These are phyloP conservation scores for Diglossa cyanea DNA, from an alignment of 2,797 vertebrate genomes.

Conservation along the genomic window DNA sequence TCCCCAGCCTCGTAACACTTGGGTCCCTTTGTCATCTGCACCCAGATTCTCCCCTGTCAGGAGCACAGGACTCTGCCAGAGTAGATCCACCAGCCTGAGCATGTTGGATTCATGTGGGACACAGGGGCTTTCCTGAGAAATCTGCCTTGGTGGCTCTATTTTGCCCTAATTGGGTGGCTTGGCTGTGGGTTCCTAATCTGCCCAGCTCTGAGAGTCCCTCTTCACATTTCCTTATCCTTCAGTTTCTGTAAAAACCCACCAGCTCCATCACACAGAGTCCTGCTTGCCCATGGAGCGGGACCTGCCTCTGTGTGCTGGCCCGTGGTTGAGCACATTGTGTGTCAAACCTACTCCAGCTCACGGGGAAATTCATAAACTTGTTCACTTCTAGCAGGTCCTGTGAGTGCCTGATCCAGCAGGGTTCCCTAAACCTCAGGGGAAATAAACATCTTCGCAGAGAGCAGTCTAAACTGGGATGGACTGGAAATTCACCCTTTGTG, in stretches of 20 bases:
- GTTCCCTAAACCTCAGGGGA: not conserved
- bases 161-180: not conserved
- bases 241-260: not conserved
- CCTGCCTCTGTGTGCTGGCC: accelerated
- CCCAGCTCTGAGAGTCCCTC: not conserved
- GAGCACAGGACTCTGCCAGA: not conserved
- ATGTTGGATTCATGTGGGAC: not conserved
- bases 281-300: not conserved
- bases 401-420: not conserved
- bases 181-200: not conserved
- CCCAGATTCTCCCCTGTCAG: not conserved
- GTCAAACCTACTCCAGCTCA: not conserved
- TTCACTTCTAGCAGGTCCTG: not conserved
- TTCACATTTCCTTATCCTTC: not conserved
- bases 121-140: not conserved
- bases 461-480: not conserved
- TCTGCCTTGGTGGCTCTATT: not conserved
- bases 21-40: not conserved
- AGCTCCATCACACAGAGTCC: not conserved
- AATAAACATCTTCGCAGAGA: not conserved
- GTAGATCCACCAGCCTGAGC: not conserved
- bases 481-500: not conserved
- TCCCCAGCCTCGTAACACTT: not conserved
- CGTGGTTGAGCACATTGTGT: not conserved
- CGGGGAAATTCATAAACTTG: not conserved